Conservation (phyloP, 2,888 invertebrate species). For the Pyrrhosoma nymphula region DNA sequence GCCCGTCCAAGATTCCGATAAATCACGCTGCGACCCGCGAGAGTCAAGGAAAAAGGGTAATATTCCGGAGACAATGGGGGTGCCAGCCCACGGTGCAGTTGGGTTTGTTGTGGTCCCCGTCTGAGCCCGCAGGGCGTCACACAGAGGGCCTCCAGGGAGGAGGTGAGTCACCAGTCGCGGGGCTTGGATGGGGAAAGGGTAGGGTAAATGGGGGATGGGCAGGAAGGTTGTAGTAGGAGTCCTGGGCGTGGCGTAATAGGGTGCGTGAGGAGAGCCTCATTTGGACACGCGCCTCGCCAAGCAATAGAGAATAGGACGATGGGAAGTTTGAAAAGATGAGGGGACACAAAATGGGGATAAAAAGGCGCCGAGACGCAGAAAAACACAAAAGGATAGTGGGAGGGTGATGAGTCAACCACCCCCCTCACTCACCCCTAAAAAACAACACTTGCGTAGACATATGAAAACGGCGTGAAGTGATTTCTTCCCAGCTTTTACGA, state of each 20-base stretch:
- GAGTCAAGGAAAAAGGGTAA: slow-evolving; percentile 31
- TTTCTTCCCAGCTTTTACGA: neutral
- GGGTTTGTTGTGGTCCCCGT: neutral
- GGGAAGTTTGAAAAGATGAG: neutral
- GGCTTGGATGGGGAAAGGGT: neutral
- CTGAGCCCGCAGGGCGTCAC: neutral
- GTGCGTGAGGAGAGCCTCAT: slow-evolving; percentile 28
- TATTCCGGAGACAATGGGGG: slow-evolving; percentile 36
- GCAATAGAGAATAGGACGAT: slow-evolving; percentile 42
- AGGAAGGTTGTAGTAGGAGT: neutral
- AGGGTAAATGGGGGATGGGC: neutral
- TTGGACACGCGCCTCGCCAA: slow-evolving; percentile 37
- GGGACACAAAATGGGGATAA: neutral
- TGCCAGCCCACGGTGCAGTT: neutral
- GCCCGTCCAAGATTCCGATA: neutral
- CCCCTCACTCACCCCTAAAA: no score
- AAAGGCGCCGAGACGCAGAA: neutral
- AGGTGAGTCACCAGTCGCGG: slow-evolving; percentile 6
- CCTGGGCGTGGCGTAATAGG: slow-evolving; percentile 35
- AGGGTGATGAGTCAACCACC: slow-evolving; percentile 3
- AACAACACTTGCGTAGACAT: neutral
- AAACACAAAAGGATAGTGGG: neutral
- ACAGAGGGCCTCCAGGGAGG: neutral
- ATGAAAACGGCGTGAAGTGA: neutral
- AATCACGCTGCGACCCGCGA: neutral